Evolutionary conservation across 92 coral and sea anemone genomes (phyloP).

Genomic region (Palythoa grandis): DNA sequence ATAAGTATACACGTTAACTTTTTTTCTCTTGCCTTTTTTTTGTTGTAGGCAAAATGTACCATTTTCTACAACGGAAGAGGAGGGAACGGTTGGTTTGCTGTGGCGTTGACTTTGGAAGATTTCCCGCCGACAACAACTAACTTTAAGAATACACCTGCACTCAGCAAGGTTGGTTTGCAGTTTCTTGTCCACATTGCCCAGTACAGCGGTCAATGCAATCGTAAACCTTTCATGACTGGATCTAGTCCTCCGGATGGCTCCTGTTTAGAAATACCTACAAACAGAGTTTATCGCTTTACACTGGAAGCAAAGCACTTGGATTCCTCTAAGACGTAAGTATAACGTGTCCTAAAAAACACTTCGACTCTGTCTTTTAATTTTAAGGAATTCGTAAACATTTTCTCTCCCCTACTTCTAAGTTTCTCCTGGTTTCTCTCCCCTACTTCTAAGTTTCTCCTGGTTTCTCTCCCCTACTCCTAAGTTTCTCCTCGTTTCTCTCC

Average conservation of each 20-base stretch:
- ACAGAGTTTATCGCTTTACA: neutral
- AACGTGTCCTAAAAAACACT: neutral
- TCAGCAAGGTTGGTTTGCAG: constrained; percentile 50
- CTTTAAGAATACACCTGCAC: neutral
- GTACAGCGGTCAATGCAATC: constrained; percentile 40
- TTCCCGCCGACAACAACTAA: neutral
- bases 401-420: no score
- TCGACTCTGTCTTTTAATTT: neutral
- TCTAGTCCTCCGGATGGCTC: constrained; percentile 42
- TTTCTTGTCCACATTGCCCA: constrained; percentile 52
- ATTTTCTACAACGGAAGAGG: constrained; percentile 22
- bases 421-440: no score
- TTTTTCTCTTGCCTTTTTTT: neutral
- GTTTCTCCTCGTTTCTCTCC: no score
- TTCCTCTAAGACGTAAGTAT: constrained; percentile 49
- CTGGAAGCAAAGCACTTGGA: constrained; percentile 55
- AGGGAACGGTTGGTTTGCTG: constrained; percentile 22
- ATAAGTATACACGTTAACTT: neutral
- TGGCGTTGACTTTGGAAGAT: constrained; percentile 25
- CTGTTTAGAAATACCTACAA: constrained; percentile 43
- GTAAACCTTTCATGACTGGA: constrained; percentile 47
- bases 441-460: no score
- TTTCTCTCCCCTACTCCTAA: no score
- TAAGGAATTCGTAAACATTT: no score
- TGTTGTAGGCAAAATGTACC: constrained; percentile 21